Evolutionary conservation across 2,888 invertebrate genomes (phyloP), one percentile per base, ranked within the genome.

Genomic region (Shargacucullia verbasci): DNA sequence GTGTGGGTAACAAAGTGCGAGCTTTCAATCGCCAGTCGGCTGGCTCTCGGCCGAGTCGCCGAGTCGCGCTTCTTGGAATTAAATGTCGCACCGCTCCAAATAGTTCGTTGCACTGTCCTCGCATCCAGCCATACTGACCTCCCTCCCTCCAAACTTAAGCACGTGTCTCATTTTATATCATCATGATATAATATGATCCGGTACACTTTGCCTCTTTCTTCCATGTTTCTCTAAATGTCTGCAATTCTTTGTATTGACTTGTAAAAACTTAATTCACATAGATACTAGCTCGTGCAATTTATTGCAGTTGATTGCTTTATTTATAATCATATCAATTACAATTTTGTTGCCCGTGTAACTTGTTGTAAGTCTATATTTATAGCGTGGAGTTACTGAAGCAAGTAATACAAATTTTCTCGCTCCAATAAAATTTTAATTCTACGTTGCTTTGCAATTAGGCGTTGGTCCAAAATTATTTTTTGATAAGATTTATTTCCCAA

Each of bases 101-200:
- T 88, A 89, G 89, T 89, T 86, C 86, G 81, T 86, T 88, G 88
- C 88, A 86, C 89, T 84, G 83, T 78, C 79, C 75, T 66, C 69
- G 31, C 59, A 46, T 63, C 57, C 49, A 59, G 55, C 59, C 53
- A 68, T 47, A 65, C 60, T 77, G 59, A 71, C 69, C 58, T 75
- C 64, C 57, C 58, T 75, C 64, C 57, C 70, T 57, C 40, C 59
- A 59, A 39, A 57, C 48, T 49, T 34, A 33, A 57, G 31, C 52
- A 52, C 48, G 40, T 53, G 62, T 31, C 40, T 37, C 38, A 47
- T 45, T 53, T 56, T 29, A 43, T 50, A 40, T 50, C 46, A 41
- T 29, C 1, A 29, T 29, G 7, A 29, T 29, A 27, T 27, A 27
- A 27, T 29, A 29, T 29, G 20, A 20, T 3, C n/a, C n/a, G 4